Conservation (phyloP, 2,113 vertebrate species). For the western clawed frog (Xenopus tropicalis) region UCB_Xtro_10.0 CM004446.2:95972001-95972500, state of each 20-base stretch:
- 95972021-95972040: too few relatives aligned
- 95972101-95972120: too few relatives aligned
- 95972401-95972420: slow-evolving; percentile 65
- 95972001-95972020: too few relatives aligned
- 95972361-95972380: slow-evolving; percentile 78
- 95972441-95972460: slow-evolving; percentile 61
- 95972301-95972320: slow-evolving; percentile 57
- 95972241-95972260: background rate
- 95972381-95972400: slow-evolving; percentile 82
- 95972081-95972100: too few relatives aligned
- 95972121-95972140: too few relatives aligned
- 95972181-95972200: background rate
- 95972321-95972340: slow-evolving; percentile 57
- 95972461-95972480: slow-evolving; percentile 64
- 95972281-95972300: slow-evolving; percentile 68
- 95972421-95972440: slow-evolving; percentile 64
- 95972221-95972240: background rate
- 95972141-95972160: background rate
- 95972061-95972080: too few relatives aligned
- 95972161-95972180: background rate
- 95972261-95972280: slow-evolving; percentile 62
- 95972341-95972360: slow-evolving; percentile 65
- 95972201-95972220: background rate
- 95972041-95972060: too few relatives aligned
- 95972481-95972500: slow-evolving; percentile 46